Evolutionary conservation across 2,888 invertebrate genomes (phyloP).

Genomic region (Antheraea yamamai): DNA sequence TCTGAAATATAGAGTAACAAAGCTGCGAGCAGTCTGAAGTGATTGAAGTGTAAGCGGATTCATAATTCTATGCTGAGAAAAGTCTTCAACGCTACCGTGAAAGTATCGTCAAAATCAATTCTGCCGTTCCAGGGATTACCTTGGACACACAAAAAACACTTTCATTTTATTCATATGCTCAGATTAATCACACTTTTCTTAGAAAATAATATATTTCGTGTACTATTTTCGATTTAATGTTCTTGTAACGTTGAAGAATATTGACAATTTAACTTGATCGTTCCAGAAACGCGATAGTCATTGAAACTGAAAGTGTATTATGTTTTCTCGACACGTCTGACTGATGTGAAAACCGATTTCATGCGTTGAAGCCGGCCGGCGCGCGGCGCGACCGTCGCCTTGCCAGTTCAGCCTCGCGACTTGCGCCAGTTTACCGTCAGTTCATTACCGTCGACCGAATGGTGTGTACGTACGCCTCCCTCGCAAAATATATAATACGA

Average conservation of each 20-base stretch:
- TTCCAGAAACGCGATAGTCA: background rate
- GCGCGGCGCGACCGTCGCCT: background rate
- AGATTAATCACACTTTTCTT: too few species aligned
- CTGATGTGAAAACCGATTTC: slow-evolving; percentile 9
- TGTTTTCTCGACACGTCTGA: slow-evolving; percentile 9
- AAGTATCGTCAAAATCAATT: too few species aligned
- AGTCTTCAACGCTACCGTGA: too few species aligned
- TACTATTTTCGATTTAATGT: background rate
- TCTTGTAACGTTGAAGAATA: background rate
- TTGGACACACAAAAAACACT: too few species aligned
- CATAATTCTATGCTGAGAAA: too few species aligned
- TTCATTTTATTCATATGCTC: too few species aligned
- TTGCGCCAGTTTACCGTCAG: slow-evolving; percentile 4
- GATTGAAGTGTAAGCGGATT: too few species aligned
- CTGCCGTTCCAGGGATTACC: too few species aligned
- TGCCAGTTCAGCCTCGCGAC: background rate
- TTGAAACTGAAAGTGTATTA: slow-evolving; percentile 11
- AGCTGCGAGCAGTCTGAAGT: too few species aligned
- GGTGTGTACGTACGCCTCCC: background rate
- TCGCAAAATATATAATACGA: background rate
- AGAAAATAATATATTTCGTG: background rate
- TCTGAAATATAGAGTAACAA: too few species aligned
- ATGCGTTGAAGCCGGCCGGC: slow-evolving; percentile 12
- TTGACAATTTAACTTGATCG: background rate
- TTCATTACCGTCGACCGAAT: background rate